Conservation (phyloP, 2,888 invertebrate genomes). For the Frankliniella fusca region DNA sequence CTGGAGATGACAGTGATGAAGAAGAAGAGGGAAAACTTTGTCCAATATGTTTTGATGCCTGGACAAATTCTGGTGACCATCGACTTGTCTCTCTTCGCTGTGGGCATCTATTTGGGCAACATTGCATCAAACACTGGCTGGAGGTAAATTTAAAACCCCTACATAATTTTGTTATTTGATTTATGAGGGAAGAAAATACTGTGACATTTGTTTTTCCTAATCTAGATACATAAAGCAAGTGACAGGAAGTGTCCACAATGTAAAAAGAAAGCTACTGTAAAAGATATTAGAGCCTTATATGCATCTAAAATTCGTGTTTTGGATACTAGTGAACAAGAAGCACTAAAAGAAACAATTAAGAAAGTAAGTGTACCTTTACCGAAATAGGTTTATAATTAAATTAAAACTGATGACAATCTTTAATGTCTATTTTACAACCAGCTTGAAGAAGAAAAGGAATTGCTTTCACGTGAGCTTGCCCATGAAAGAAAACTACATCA, state of each 20-base stretch:
- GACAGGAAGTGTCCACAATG: constrained; percentile 82
- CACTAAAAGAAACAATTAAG: constrained; percentile 46
- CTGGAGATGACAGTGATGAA: constrained; percentile 38
- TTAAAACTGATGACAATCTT: not conserved
- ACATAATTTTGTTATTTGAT: not conserved
- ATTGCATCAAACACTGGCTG: constrained; percentile 76
- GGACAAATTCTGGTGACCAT: constrained; percentile 83
- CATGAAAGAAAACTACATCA: not conserved
- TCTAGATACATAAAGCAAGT: constrained; percentile 42
- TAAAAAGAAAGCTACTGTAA: constrained; percentile 64
- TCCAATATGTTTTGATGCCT: constrained; percentile 82
- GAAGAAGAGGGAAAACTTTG: constrained; percentile 70
- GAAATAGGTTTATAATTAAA: constrained; percentile 6
- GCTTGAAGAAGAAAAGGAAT: constrained; percentile 49
- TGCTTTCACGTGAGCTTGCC: not conserved
- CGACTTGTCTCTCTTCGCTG: constrained; percentile 81
- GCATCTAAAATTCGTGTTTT: constrained; percentile 69
- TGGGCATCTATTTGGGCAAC: constrained; percentile 85
- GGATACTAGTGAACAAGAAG: constrained; percentile 73
- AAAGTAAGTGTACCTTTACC: constrained; percentile 32
- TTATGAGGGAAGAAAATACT: not conserved
- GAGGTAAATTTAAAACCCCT: constrained; percentile 44
- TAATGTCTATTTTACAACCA: not conserved
- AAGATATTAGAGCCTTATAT: constrained; percentile 74
- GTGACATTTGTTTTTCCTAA: not conserved